Conservation (phyloP, 2,113 vertebrate species). For the Pandion haliaetus region DNA sequence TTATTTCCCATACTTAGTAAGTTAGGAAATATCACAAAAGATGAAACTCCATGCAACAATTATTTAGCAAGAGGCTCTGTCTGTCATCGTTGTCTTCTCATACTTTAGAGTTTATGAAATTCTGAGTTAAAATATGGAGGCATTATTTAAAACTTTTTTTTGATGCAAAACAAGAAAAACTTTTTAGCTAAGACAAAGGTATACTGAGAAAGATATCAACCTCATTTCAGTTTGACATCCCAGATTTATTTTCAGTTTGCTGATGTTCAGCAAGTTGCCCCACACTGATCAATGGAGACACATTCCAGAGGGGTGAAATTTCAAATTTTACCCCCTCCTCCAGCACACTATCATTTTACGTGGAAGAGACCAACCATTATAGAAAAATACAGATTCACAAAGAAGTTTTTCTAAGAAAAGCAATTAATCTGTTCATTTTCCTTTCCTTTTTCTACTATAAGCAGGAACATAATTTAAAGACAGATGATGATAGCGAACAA, state of each 20-base stretch:
- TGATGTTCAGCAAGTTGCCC: not conserved
- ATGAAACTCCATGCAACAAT: not conserved
- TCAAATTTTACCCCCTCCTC: not conserved
- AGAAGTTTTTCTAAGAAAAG: not conserved
- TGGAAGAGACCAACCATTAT: not conserved
- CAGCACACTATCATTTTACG: not conserved
- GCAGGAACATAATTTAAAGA: not conserved
- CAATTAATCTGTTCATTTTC: not conserved
- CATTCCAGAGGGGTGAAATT: not conserved
- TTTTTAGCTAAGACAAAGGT: slow-evolving; percentile 21
- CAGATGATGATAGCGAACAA: not conserved
- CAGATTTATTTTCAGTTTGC: not conserved
- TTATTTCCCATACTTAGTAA: not conserved
- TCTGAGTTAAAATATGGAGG: slow-evolving; percentile 25
- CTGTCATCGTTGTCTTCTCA: not conserved
- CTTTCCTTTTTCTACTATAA: not conserved
- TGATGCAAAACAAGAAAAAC: not conserved
- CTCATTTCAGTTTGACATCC: not conserved
- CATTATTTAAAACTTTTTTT: not conserved
- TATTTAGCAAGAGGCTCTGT: slow-evolving; percentile 8
- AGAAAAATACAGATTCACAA: not conserved
- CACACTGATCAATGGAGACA: not conserved
- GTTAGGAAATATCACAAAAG: not conserved
- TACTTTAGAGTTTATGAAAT: not conserved
- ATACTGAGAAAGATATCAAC: not conserved